Evolutionary conservation across 2,888 invertebrate genomes (phyloP), one percentile per base, ranked within the genome.

Genomic region (Spodoptera littoralis): DNA sequence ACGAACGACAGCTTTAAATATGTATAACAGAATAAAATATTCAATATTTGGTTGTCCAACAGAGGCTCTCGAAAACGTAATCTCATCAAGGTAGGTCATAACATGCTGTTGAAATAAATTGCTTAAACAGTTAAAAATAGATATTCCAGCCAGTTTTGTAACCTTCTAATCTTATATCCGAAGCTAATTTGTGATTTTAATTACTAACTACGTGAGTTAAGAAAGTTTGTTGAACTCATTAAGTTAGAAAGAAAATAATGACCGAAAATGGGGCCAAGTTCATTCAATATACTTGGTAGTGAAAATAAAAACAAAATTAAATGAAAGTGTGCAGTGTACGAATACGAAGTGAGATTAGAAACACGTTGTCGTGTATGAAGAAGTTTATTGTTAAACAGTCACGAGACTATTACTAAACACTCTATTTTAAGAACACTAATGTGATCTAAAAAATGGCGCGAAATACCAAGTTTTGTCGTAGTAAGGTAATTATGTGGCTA

Each of bases 261-360:
- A 44, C n/a, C 12, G 24, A 47, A 60, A 62, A 64, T 49, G 50
- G 24, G 72, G 73, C 57, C 73, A 76, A 74, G 76, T 76, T 76
- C 60, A 60, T 41, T 50, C 50, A 42, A 18, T 24, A 36, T 68
- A 11, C 45, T 60, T 24, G 48, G 27, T 27, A 43, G 0, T 11
- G 13, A 45, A 51, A 59, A 41, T 50, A 60, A 65, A 70, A 68
- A 43, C 60, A 62, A 62, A 58, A 12, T 24, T 45, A 36, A 50
- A 51, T 4, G 64, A 69, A 73, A 74, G 74, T 58, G 22, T 47
- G 47, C 12, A 13, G 52, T 22, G 42, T 56, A 9, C 12, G 36
- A 11, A 11, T 9, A 56, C 42, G 11, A 30, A 49, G 48, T 44
- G n/a, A 41, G 41, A 50, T 36, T 43, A 30, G 9, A 13, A 51